Percentiles rank a stretch among this genome's conserved stretches.
These are phyloP conservation scores for Pomatostomus ruficeps DNA, from an alignment of 2,113 vertebrate genomes.

Conservation along the genomic window DNA sequence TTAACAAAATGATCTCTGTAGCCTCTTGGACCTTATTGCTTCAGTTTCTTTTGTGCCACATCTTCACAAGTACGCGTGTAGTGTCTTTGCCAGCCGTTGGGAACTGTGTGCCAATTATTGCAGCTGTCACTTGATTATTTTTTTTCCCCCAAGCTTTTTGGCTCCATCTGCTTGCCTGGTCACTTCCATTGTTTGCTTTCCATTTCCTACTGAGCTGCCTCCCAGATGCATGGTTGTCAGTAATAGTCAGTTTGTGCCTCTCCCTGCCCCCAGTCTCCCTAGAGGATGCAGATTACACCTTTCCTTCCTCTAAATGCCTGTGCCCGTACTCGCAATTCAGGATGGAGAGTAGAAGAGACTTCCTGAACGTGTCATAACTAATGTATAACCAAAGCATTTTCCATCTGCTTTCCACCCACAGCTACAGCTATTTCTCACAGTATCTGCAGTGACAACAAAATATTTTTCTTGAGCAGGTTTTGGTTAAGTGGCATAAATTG, in stretches of 20 bases:
- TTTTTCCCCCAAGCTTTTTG: neutral
- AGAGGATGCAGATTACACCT: neutral
- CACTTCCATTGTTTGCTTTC: conserved; percentile 29
- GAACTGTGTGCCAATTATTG: neutral
- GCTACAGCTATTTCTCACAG: neutral
- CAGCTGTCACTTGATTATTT: conserved; percentile 14
- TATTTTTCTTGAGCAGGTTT: conserved; percentile 11
- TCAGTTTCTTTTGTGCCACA: neutral
- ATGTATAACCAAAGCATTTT: conserved; percentile 8
- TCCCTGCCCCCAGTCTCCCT: neutral
- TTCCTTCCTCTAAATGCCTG: neutral
- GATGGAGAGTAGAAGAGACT: neutral
- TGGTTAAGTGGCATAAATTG: neutral
- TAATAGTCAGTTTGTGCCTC: neutral
- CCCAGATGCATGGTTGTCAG: neutral
- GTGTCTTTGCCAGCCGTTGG: neutral
- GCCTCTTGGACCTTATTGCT: neutral
- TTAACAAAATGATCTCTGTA: neutral
- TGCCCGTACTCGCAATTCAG: neutral
- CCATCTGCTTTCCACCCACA: conserved; percentile 9
- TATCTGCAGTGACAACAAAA: neutral
- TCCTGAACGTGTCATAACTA: neutral
- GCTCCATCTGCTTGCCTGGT: conserved; percentile 23
- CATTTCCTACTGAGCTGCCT: neutral
- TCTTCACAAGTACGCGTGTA: neutral